Percentiles rank a stretch among this genome's conserved stretches.
phyloP scores from a whole-genome alignment of 2,113 vertebrate species.

The Carettochelys insculpta region DNA sequence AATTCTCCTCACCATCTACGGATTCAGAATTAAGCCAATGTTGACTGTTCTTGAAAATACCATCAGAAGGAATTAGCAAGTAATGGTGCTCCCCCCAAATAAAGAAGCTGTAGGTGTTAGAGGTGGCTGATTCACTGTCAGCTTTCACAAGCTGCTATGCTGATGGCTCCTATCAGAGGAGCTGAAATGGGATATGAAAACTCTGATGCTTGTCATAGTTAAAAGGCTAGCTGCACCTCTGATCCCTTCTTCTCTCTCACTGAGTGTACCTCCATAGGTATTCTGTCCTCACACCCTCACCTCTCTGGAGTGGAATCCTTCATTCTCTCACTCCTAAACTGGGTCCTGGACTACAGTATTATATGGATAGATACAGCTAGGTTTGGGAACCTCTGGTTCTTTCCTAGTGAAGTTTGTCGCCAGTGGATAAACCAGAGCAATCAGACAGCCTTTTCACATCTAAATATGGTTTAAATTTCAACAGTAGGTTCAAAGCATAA shows the following conservation, averaged over 20 bases:
- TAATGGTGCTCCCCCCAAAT: not conserved
- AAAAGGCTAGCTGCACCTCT: not conserved
- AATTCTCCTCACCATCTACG: not conserved
- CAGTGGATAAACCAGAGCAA: not conserved
- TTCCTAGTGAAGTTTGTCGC: not conserved
- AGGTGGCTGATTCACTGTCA: not conserved
- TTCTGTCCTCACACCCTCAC: accelerated
- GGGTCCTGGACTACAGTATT: not conserved
- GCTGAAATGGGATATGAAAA: not conserved
- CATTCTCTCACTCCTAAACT: not conserved
- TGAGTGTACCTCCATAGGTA: not conserved
- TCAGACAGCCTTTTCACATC: not conserved
- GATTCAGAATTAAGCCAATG: not conserved
- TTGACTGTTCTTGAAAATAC: not conserved
- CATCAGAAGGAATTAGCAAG: not conserved
- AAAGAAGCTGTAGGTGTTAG: not conserved
- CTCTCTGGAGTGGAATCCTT: not conserved
- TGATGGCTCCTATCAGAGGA: not conserved
- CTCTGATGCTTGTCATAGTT: not conserved
- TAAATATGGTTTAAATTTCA: not conserved
- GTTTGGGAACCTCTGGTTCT: not conserved
- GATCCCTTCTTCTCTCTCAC: not conserved
- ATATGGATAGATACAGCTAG: not conserved
- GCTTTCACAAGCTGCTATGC: not conserved
- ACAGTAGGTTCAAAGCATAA: not conserved